phyloP scores from a whole-genome alignment of 2,888 invertebrate species.

The Hirtodrosophila confusa region DNA sequence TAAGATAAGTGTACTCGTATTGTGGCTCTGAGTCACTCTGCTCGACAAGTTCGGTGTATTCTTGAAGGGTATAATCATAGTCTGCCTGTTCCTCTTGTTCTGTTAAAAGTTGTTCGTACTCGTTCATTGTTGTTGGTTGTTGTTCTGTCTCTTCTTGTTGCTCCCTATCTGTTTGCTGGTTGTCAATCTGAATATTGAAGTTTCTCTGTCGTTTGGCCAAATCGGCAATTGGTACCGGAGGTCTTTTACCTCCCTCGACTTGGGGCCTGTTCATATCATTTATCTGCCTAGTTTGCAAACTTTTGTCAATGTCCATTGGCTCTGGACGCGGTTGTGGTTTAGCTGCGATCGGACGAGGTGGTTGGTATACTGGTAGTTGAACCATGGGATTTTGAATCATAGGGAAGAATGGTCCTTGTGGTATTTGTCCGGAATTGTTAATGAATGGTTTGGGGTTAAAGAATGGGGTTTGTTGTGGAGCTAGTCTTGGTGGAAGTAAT shows the following conservation, averaged over 20 bases:
- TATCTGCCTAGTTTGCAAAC: constrained; percentile 21
- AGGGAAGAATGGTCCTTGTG: background rate
- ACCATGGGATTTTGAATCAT: too few relatives aligned
- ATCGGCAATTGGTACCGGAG: background rate
- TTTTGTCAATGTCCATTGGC: constrained; percentile 37
- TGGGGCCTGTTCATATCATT: constrained; percentile 33
- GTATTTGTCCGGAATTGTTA: background rate
- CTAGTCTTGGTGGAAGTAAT: background rate
- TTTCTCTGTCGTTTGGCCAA: background rate
- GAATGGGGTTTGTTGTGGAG: background rate
- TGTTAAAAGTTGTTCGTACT: constrained; percentile 1
- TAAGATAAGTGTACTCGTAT: constrained; percentile 18
- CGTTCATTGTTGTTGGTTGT: background rate
- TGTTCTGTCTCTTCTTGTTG: background rate
- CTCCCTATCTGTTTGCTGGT: background rate
- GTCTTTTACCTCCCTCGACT: constrained; percentile 3
- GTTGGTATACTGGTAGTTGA: background rate
- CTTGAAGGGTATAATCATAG: constrained; percentile 1
- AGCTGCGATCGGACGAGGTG: constrained; percentile 13
- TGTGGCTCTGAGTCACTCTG: background rate
- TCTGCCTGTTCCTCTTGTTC: background rate
- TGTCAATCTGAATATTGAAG: constrained; percentile 3
- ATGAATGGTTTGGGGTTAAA: background rate
- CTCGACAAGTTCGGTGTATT: background rate
- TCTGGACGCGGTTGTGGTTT: constrained; percentile 6